These are phyloP conservation scores for Rhinopomastus cyanomelas DNA, from an alignment of 2,113 vertebrate genomes.

Conservation along the genomic window DNA sequence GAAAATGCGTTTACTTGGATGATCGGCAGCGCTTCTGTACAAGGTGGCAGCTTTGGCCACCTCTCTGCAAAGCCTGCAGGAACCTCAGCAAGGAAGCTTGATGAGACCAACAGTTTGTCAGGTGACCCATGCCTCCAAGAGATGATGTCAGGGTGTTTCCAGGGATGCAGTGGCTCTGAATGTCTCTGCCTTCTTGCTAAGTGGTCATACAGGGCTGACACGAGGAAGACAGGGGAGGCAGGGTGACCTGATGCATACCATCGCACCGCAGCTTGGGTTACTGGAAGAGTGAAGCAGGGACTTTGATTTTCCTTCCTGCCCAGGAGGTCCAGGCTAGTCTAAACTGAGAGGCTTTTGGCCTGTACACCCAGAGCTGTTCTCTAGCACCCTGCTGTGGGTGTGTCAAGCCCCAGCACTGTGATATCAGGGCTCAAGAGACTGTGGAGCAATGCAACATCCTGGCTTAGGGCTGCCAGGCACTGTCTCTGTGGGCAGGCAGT, in stretches of 20 bases:
- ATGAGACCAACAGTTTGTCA: neutral
- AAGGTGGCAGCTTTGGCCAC: neutral
- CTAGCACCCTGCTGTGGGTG: fast-evolving
- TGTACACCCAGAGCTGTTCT: neutral
- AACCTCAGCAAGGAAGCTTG: neutral
- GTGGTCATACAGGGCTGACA: fast-evolving
- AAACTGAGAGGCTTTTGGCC: neutral
- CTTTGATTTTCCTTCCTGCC: neutral
- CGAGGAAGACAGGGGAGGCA: neutral
- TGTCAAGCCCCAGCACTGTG: fast-evolving
- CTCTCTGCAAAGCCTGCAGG: neutral
- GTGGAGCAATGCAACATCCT: fast-evolving
- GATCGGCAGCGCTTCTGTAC: neutral
- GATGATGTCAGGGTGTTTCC: neutral
- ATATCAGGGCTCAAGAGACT: fast-evolving
- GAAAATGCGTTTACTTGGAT: neutral
- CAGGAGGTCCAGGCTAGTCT: neutral
- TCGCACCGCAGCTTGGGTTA: neutral
- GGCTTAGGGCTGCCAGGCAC: neutral
- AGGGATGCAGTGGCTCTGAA: neutral
- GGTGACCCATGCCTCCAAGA: fast-evolving
- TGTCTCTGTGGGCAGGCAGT: neutral
- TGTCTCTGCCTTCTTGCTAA: neutral
- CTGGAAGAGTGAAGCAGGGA: neutral
- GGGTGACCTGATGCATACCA: neutral